These are phyloP conservation scores for Brachionus sp. DNA, from an alignment of 1,140 invertebrate species.

Conservation along the genomic window DNA sequence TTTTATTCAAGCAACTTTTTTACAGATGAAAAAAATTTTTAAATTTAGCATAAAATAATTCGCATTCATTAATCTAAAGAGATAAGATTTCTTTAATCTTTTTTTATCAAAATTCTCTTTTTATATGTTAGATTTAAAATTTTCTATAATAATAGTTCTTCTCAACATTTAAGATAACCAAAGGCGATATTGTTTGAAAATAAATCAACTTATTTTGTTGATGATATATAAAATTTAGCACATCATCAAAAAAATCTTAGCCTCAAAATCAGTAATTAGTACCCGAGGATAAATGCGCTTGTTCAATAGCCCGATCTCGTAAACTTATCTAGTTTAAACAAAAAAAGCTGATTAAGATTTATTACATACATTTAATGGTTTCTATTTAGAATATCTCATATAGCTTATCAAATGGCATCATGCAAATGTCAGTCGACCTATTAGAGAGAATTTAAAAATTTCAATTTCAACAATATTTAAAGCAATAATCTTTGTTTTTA, in stretches of 20 bases:
- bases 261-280: not conserved
- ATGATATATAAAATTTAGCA: not conserved
- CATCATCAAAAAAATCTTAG: constrained; percentile 1
- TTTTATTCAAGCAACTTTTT: not conserved
- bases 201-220: not conserved
- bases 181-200: not conserved
- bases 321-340: constrained; percentile 5
- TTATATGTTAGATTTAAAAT: constrained; percentile 6
- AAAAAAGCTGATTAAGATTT: not conserved
- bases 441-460: not conserved
- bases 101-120: not conserved
- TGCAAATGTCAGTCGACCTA: not conserved
- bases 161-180: not conserved
- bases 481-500: not conserved
- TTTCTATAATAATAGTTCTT: not conserved
- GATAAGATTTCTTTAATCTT: not conserved
- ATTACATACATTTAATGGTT: not conserved
- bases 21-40: not conserved
- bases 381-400: not conserved
- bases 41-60: not conserved
- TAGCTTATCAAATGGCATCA: not conserved
- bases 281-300: not conserved
- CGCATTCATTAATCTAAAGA: not conserved
- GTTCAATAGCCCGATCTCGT: not conserved
- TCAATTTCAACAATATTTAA: not conserved